A percentile compares a stretch with the other conserved stretches of the same genome.
Conservation (phyloP, 1,140 invertebrate species). For the Pentalonia nigronervosa region DNA sequence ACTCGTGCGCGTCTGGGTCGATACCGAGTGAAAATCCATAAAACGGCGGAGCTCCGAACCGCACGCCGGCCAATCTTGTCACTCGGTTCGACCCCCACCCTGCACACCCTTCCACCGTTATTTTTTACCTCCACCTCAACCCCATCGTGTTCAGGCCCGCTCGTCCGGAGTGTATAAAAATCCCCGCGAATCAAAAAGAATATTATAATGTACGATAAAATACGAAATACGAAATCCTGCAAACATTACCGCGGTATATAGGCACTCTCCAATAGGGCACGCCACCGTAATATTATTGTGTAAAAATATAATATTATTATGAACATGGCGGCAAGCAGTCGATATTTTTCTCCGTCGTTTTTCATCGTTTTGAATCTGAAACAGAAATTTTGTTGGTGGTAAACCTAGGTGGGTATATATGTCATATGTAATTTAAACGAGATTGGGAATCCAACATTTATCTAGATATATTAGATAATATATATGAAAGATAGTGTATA, state of each 20-base stretch:
- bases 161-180: background rate
- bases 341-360: background rate
- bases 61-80: conserved; percentile 42
- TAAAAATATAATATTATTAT: background rate
- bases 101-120: background rate
- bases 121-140: background rate
- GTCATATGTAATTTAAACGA: background rate
- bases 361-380: background rate
- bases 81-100: background rate
- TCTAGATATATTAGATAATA: background rate
- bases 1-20: conserved; percentile 41
- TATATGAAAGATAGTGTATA: background rate
- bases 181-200: background rate
- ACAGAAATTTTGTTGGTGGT: background rate
- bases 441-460: background rate
- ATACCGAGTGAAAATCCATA: conserved; percentile 53
- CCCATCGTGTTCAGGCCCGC: background rate
- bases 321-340: background rate
- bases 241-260: background rate
- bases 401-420: too few species aligned
- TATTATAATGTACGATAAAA: background rate
- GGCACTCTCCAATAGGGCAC: background rate
- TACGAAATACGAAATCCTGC: background rate
- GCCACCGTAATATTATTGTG: background rate
- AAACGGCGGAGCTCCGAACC: conserved; percentile 44